Base-by-base conservation (phyloP, 2,888 invertebrate genomes). In the Scelioninae gen. 1 region DNA sequence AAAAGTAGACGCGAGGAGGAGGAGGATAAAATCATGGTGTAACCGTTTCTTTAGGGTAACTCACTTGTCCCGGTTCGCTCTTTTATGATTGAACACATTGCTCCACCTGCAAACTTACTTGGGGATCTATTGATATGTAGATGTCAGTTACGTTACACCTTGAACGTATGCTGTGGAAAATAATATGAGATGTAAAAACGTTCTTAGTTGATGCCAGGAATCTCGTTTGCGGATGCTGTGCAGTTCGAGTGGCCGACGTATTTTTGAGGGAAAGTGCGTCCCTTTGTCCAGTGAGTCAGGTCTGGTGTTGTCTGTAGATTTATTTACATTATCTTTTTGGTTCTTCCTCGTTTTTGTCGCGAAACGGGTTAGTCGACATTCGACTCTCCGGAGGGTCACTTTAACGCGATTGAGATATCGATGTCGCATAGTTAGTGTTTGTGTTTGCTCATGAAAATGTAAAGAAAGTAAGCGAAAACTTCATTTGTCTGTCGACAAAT, bases 71-170 rank as follows among this genome's bases (percentile, higher is more conserved):
- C 80, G 87, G 88, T 87, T 88, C 86, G 86, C 86, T 87, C 88
- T 87, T 88, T 88, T 89, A 88, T 88, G 85, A 86, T 82, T 86
- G 86, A 87, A 87, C 86, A 85, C 90, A 89, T 88, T 65, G 87
- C 89, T 92, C 90, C 92, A 92, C 92, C 92, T 92, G 92, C 91
- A 87, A 90, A 88, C 89, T 87, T 87, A 85, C 87, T 87, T 88
- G 89, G 89, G 87, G 88, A 86, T 83, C 90, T 81, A 91, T 91
- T 91, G 88, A 91, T 88, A 91, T 91, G 91, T 85, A 91, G 89
- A 91, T 91, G 85, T 62, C 87, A 87, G 89, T 90, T 91, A 90
- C 88, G 89, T 88, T 90, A 90, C 89, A 90, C 90, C 88, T 88
- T 87, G 86, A 87, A 85, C 85, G 83, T 83, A 87, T 85, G 82